These are phyloP conservation scores for Melanogrammus aeglefinus DNA, from an alignment of 2,797 vertebrate genomes.

Conservation along the genomic window DNA sequence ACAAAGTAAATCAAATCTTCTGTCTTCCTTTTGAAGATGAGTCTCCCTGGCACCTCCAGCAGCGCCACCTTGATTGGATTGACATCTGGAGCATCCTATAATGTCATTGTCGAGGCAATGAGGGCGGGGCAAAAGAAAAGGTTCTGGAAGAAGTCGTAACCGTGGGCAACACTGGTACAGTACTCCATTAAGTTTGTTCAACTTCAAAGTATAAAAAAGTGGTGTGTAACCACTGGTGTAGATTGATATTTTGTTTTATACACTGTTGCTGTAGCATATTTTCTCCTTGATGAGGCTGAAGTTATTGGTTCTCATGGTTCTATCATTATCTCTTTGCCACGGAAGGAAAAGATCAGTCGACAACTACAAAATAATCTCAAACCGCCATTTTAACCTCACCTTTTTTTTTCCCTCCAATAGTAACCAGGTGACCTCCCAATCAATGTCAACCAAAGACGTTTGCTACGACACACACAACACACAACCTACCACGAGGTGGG, in stretches of 20 bases:
- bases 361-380: not conserved
- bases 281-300: not conserved
- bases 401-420: slow-evolving; percentile 37
- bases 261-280: not conserved
- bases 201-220: not conserved
- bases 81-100: slow-evolving; percentile 90
- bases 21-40: slow-evolving; percentile 74
- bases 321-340: not conserved
- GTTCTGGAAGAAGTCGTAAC: slow-evolving; percentile 89
- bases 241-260: not conserved
- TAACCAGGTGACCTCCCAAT: slow-evolving; percentile 65
- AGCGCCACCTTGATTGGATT: slow-evolving; percentile 91
- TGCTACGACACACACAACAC: slow-evolving; percentile 95
- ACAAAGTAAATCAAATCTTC: not conserved
- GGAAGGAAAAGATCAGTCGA: not conserved
- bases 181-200: not conserved
- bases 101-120: slow-evolving; percentile 90
- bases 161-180: slow-evolving; percentile 84
- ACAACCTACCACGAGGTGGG: slow-evolving; percentile 85
- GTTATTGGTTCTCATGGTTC: not conserved
- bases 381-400: slow-evolving; percentile 11
- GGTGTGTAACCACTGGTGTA: not conserved
- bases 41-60: slow-evolving; percentile 87
- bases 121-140: slow-evolving; percentile 81
- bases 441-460: slow-evolving; percentile 71